Base-by-base conservation (phyloP, 2,888 invertebrate genomes). In the Dynastes maya region DNA sequence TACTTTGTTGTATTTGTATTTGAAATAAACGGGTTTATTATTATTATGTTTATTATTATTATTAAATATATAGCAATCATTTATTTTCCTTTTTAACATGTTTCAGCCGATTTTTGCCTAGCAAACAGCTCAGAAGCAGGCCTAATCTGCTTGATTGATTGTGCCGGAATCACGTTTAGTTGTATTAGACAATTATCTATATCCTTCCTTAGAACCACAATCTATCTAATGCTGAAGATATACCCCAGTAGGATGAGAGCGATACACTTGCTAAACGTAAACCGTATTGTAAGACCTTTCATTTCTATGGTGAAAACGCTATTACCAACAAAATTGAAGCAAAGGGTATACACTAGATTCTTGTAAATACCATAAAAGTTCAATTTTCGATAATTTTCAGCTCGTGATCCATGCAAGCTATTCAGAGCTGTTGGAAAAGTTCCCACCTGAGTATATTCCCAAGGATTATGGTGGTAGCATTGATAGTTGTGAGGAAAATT, bases 21-120 rank as follows among this genome's bases (percentile, higher is more conserved):
- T 22, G 22, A 22, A 22, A 22, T 22, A 22, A 22, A 22, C 22
- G 22, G 22, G 22, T 22, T 22, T 22, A 22, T 22, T 22, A 22
- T 22, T 22, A 22, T 22, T 22, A 22, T 22, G 22, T 22, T 22
- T 22, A 22, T 22, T 22, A 22, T 22, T 22, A 22, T 22, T 22
- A 22, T 22, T 22, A 22, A 0, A 6, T 9, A 40, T 40, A 40
- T 40, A 0, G 40, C 22, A 22, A 22, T 22, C 22, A 22, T 22
- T 22, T 22, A 40, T 16, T 16, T 55, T 55, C 55, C n/a, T 55
- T 16, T 16, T 55, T 2, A n/a, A 16, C 55, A 16, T n/a, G n/a
- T 63, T 63, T 8, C 29, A 63, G 63, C 63, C 9, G 63, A 63
- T 63, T 63, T 63, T 13, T 9, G 61, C 8, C 29, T 63, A 29